These are phyloP conservation scores for Capra hircus DNA, from an alignment of 2,113 vertebrate genomes.

Conservation along the genomic window DNA sequence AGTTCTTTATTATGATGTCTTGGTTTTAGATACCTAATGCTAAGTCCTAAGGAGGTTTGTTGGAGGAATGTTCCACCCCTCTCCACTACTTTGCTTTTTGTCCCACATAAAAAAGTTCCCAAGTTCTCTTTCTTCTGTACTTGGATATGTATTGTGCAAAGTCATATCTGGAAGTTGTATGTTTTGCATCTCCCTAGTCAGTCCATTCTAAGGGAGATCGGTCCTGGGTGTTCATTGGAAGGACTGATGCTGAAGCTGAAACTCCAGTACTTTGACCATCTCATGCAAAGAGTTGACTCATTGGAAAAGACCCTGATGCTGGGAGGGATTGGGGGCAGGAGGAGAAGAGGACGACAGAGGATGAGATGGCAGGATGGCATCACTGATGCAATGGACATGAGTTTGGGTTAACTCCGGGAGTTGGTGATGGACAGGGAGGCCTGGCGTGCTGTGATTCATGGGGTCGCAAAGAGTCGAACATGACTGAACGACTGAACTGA, in stretches of 20 bases:
- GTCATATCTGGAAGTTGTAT: background rate
- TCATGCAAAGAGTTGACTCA: background rate
- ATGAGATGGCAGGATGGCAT: too few species aligned
- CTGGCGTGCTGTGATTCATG: background rate
- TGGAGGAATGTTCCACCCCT: background rate
- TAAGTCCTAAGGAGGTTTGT: background rate
- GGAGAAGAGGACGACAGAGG: too few species aligned
- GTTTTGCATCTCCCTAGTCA: background rate
- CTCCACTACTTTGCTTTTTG: background rate
- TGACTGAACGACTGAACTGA: background rate
- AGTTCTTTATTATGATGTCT: background rate
- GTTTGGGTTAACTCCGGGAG: background rate
- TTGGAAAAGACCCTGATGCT: background rate
- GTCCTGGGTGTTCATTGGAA: background rate
- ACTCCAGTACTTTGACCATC: background rate
- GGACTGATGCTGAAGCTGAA: background rate
- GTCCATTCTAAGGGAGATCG: background rate
- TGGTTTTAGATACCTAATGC: background rate
- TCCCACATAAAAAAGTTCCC: background rate
- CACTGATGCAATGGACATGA: fast-evolving
- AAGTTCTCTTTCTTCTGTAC: background rate
- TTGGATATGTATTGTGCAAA: background rate
- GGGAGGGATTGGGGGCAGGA: too few species aligned
- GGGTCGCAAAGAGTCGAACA: background rate
- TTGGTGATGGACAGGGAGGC: background rate